Evolutionary conservation across 2,797 vertebrate species (phyloP).

Genomic region (Enteromius paludinosus): DNA sequence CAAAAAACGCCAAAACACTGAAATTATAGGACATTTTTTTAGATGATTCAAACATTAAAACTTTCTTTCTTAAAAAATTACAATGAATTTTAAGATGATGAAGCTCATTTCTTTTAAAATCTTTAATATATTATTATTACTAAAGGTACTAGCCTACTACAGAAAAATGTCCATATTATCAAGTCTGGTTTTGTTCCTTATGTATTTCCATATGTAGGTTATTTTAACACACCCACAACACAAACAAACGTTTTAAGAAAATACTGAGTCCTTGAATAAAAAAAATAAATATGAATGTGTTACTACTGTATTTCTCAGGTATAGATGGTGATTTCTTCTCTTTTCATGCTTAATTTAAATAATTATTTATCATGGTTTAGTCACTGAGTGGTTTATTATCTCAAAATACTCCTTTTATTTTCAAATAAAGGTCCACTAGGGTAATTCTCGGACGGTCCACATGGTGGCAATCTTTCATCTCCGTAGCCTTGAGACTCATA

Average conservation of each 20-base stretch:
- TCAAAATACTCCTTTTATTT: background rate
- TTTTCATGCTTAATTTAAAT: background rate
- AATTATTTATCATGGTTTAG: background rate
- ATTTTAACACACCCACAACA: no score
- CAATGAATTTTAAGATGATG: background rate
- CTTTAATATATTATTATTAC: no score
- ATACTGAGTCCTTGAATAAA: background rate
- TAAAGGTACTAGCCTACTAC: no score
- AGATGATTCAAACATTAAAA: background rate
- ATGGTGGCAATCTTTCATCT: slow-evolving; percentile 23
- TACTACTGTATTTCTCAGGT: background rate
- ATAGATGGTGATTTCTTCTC: background rate
- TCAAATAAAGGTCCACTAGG: background rate
- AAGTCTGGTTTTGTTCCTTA: no score
- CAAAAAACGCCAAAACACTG: background rate
- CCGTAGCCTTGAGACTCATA: background rate
- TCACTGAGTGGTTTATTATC: background rate
- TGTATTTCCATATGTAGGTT: no score
- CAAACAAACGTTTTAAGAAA: background rate
- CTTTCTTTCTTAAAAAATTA: background rate
- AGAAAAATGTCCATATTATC: no score
- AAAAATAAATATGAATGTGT: background rate
- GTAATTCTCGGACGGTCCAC: background rate
- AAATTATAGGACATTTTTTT: background rate
- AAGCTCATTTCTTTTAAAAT: no score